These are phyloP conservation scores for Drosophila formosana DNA, from an alignment of 2,888 invertebrate genomes.

Conservation along the genomic window DNA sequence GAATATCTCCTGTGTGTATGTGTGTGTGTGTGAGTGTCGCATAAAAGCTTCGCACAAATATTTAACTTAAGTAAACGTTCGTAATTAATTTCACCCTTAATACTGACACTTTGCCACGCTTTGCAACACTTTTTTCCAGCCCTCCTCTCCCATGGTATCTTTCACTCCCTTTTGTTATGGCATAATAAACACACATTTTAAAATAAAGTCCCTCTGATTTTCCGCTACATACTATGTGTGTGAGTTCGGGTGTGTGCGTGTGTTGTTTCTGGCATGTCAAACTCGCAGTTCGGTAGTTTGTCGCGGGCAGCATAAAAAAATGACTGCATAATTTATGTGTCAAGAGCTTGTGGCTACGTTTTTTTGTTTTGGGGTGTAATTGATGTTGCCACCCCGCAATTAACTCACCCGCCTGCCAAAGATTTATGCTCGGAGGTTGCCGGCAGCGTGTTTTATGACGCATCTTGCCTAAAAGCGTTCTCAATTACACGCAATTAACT, in stretches of 20 bases:
- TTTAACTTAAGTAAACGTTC: conserved; percentile 77
- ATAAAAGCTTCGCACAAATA: conserved; percentile 66
- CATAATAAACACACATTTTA: conserved; percentile 78
- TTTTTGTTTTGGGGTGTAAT: conserved; percentile 54
- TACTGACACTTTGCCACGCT: conserved; percentile 70
- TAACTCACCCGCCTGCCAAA: conserved; percentile 57
- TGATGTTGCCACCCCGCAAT: conserved; percentile 74
- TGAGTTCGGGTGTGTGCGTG: neutral
- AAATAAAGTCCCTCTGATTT: conserved; percentile 63
- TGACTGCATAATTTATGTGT: conserved; percentile 75
- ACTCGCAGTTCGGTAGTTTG: conserved; percentile 43
- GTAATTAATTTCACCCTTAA: conserved; percentile 77
- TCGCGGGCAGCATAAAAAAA: conserved; percentile 44
- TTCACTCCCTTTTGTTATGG: conserved; percentile 47
- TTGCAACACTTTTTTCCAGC: conserved; percentile 29
- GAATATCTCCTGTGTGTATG: neutral
- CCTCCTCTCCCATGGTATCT: conserved; percentile 1
- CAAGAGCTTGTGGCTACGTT: conserved; percentile 64
- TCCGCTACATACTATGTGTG: conserved; percentile 4
- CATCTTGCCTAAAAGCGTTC: conserved; percentile 62
- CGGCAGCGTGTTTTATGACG: conserved; percentile 63
- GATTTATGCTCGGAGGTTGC: conserved; percentile 60
- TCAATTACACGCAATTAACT: conserved; percentile 75
- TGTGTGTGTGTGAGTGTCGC: conserved; percentile 4
- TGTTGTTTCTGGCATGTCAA: conserved; percentile 33